phyloP scores from a whole-genome alignment of 2,797 vertebrate genomes.

The Periparus ater region DNA sequence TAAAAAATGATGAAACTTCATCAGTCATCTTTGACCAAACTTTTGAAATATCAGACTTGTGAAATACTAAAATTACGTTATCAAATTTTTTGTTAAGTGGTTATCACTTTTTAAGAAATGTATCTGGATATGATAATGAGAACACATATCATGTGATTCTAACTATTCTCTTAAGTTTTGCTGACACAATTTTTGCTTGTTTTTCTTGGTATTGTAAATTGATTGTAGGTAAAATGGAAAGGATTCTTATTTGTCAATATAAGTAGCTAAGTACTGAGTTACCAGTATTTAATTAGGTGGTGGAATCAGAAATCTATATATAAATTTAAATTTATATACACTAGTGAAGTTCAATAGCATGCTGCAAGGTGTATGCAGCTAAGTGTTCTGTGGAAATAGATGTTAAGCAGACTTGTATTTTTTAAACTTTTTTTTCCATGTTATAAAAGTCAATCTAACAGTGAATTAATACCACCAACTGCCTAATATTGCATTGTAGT shows the following conservation, averaged over 20 bases:
- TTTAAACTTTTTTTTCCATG: not conserved
- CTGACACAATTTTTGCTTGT: not conserved
- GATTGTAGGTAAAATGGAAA: not conserved
- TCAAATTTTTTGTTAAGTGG: not conserved
- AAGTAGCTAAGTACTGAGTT: not conserved
- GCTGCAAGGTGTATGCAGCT: not conserved
- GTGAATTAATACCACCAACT: not conserved
- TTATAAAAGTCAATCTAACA: not conserved
- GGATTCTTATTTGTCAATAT: not conserved
- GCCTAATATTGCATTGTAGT: not conserved
- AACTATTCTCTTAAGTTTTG: not conserved
- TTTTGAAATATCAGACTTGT: not conserved
- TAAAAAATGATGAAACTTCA: not conserved
- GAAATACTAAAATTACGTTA: not conserved
- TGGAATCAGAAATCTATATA: not conserved
- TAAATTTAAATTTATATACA: not conserved
- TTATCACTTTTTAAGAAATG: not conserved
- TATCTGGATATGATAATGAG: not conserved
- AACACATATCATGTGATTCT: fast-evolving
- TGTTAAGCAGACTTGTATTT: not conserved
- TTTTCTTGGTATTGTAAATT: not conserved
- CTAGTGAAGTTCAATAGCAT: not conserved
- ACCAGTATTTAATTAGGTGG: not conserved
- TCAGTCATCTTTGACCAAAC: not conserved
- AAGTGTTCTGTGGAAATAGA: not conserved